phyloP scores from a whole-genome alignment of 2,797 vertebrate species.

The Odontamblyopus rebecca region DNA sequence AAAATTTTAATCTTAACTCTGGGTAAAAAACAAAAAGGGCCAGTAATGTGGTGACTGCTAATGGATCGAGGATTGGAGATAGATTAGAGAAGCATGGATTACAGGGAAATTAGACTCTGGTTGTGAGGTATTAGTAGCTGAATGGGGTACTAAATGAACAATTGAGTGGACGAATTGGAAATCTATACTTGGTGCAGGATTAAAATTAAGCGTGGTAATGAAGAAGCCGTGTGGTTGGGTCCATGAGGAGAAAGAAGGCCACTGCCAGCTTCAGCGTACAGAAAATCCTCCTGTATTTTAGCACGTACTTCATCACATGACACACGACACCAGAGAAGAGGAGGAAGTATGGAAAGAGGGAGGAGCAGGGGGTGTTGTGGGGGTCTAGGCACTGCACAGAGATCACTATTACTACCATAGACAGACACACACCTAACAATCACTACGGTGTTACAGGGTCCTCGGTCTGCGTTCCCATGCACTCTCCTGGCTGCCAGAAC shows the following conservation, averaged over 20 bases:
- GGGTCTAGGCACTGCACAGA: constrained; percentile 65
- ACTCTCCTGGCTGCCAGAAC: constrained; percentile 84
- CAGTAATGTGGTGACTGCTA: constrained; percentile 40
- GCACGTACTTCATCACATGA: constrained; percentile 65
- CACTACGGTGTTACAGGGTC: constrained; percentile 64
- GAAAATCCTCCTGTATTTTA: constrained; percentile 63
- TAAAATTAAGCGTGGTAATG: constrained; percentile 53
- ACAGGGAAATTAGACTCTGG: constrained; percentile 59
- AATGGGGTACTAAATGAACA: constrained; percentile 67
- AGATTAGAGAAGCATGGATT: constrained; percentile 62
- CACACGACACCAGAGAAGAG: constrained; percentile 63
- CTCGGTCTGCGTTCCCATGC: constrained; percentile 78
- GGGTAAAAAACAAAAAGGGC: constrained; percentile 39
- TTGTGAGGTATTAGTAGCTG: constrained; percentile 55
- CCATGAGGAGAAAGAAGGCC: constrained; percentile 22
- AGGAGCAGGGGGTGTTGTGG: neutral
- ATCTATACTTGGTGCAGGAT: constrained; percentile 68
- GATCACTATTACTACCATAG: constrained; percentile 72
- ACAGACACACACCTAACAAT: constrained; percentile 63
- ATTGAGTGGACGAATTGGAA: constrained; percentile 61
- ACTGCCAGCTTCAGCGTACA: constrained; percentile 64
- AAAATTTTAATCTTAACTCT: constrained; percentile 60
- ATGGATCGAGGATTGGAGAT: constrained; percentile 53
- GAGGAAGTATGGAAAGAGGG: constrained; percentile 24
- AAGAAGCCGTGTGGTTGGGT: constrained; percentile 45